phyloP scores from a whole-genome alignment of 1,140 invertebrate genomes.

The Acromyrmex echinatior region DNA sequence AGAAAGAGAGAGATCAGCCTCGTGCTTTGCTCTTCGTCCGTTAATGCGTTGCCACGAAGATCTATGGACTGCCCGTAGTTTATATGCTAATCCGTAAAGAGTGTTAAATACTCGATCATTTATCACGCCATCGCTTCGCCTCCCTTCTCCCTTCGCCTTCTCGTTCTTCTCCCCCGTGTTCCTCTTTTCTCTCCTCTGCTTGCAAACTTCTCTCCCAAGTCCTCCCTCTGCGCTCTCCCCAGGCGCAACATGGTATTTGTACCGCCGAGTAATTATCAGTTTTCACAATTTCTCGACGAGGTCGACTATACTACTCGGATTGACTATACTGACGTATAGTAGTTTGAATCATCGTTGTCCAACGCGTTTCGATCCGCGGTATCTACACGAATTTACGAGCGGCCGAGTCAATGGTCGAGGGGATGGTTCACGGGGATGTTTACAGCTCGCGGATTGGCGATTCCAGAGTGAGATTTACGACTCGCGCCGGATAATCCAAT shows the following conservation, averaged over 20 bases:
- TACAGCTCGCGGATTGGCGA: conserved; percentile 66
- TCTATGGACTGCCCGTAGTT: conserved; percentile 87
- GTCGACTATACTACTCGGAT: not conserved
- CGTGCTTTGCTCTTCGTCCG: conserved; percentile 81
- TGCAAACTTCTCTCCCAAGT: not conserved
- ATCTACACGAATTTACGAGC: conserved; percentile 39
- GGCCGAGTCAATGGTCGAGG: not conserved
- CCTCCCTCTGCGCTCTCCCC: not conserved
- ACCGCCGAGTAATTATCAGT: conserved; percentile 70
- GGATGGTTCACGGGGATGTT: conserved; percentile 43
- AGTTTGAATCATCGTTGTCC: not conserved
- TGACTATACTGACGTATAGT: not conserved
- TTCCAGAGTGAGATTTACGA: conserved; percentile 70
- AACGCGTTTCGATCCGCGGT: not conserved
- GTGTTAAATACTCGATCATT: conserved; percentile 88
- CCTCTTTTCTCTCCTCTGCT: conserved; percentile 57
- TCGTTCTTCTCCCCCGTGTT: not conserved
- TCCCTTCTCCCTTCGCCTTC: not conserved
- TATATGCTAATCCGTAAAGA: conserved; percentile 88
- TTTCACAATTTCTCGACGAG: conserved; percentile 45
- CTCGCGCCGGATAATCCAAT: conserved; percentile 74
- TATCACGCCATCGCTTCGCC: conserved; percentile 84
- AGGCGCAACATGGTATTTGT: conserved; percentile 1
- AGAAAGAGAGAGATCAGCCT: conserved; percentile 77
- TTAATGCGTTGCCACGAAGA: conserved; percentile 87